phyloP scores from a whole-genome alignment of 37 sponge, comb jelly and placozoan species.

The Spongilla lacustris region DNA sequence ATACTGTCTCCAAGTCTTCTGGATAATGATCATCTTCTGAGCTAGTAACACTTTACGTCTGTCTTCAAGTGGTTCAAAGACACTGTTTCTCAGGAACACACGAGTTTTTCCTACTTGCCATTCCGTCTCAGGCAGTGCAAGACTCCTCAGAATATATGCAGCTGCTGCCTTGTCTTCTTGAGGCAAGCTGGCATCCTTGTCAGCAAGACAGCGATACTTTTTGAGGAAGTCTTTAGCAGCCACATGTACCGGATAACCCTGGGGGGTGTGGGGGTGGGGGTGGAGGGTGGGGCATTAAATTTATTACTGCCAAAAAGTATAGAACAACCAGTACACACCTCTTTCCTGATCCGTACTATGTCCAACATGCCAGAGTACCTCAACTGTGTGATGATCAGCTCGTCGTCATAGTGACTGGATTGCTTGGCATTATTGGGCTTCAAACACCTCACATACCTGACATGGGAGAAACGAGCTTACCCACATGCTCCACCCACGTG shows the following conservation, averaged over 20 bases:
- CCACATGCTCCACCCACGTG: not conserved
- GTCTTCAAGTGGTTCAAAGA: slow-evolving; percentile 93
- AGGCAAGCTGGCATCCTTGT: slow-evolving; percentile 68
- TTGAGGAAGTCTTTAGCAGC: slow-evolving; percentile 83
- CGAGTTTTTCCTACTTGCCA: slow-evolving; percentile 95
- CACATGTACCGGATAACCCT: slow-evolving; percentile 96
- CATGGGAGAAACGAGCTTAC: not conserved
- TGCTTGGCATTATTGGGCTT: slow-evolving; percentile 85
- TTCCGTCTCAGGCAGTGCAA: slow-evolving; percentile 90
- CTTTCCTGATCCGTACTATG: slow-evolving; percentile 86
- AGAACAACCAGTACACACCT: slow-evolving; percentile 77
- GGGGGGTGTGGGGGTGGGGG: not conserved
- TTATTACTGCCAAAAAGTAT: not conserved
- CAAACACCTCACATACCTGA: slow-evolving; percentile 90
- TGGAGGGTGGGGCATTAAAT: not conserved
- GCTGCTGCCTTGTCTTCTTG: slow-evolving; percentile 76
- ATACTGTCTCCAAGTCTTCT: slow-evolving; percentile 84
- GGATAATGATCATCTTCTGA: slow-evolving; percentile 80
- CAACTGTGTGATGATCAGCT: slow-evolving; percentile 89
- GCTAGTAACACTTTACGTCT: slow-evolving; percentile 65
- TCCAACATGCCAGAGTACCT: slow-evolving; percentile 95
- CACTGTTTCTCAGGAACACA: slow-evolving; percentile 89
- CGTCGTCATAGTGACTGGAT: slow-evolving; percentile 69
- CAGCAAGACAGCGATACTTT: slow-evolving; percentile 91
- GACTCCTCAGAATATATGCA: slow-evolving; percentile 59